A percentile compares a stretch with the other conserved stretches of the same genome.
These are phyloP conservation scores for Vidua chalybeata DNA, from an alignment of 2,113 vertebrate genomes.

Conservation along the genomic window DNA sequence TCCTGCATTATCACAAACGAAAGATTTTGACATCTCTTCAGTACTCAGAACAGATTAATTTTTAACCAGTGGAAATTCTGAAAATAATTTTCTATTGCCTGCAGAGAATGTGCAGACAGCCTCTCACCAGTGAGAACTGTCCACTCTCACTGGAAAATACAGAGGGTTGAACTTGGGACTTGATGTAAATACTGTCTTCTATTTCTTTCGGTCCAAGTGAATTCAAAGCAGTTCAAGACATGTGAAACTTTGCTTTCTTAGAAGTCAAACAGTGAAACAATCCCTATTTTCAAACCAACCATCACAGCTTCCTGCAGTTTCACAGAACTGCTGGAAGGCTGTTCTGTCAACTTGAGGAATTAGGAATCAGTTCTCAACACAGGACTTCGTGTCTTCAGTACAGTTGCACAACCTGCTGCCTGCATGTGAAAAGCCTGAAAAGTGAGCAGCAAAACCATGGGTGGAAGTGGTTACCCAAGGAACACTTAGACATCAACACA, in stretches of 20 bases:
- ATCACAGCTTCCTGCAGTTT: background rate
- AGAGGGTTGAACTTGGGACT: background rate
- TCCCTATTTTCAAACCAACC: background rate
- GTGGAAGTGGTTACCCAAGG: slow-evolving; percentile 45
- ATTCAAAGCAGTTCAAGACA: background rate
- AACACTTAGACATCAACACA: slow-evolving; percentile 63
- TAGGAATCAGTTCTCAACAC: background rate
- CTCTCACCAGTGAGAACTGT: background rate
- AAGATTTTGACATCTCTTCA: background rate
- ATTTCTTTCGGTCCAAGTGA: background rate
- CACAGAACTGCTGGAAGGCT: slow-evolving; percentile 3
- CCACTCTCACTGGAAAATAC: background rate
- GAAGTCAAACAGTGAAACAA: background rate
- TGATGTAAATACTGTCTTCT: background rate
- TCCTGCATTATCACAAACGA: background rate
- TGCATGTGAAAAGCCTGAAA: slow-evolving; percentile 41
- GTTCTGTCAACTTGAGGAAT: background rate
- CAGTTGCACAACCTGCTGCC: background rate
- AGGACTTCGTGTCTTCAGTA: background rate
- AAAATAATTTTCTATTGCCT: background rate
- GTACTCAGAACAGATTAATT: background rate
- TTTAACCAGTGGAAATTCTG: background rate
- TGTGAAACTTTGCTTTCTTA: background rate
- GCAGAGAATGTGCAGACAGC: background rate
- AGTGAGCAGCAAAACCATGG: slow-evolving; percentile 42